Base-by-base conservation (phyloP, 2,113 vertebrate species). In the Thunnus maccoyii region DNA sequence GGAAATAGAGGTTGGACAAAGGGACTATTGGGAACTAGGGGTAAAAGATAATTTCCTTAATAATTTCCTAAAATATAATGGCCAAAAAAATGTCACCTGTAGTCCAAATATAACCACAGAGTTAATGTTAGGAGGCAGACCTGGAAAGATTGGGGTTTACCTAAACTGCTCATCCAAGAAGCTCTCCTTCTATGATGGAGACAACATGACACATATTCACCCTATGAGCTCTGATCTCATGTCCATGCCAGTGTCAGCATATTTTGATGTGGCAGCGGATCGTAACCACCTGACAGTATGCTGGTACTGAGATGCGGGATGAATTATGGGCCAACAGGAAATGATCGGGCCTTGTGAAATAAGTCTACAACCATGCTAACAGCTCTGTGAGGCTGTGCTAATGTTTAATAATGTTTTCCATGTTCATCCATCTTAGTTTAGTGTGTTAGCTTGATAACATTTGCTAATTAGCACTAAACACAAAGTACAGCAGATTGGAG, bases 151-250 rank as follows among this genome's bases (percentile, higher is more conserved):
- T 3, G 83, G 83, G 2, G 17, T 90, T 61, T 91, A 92, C 48
- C 66, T 93, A 1, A 64, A 92, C 63, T 86, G 83, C 72, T 47
- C 75, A 4, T 76, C 41, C 32, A 63, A 48, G 3, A 54, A 74
- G 44, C 56, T 94, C 4, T 80, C 74, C 3, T 91, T 92, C 66
- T 92, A 89, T 15, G 70, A 93, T 48, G 90, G 90, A 61, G 88
- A 89, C 65, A 83, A 17, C 73, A 90, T 91, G 89, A 41, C 3
- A 27, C 78, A 71, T 3, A 80, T 91, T 51, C 25, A 81, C 56
- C 67, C 83, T 4, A 1, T 67, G 10, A 73, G 18, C 1, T 22
- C 13, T 4, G 1, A 7, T 8, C 2, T 0, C 30, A n/a, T 48
- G 44, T 25, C 67, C n/a, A 10, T 22, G 18, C 68, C 84, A 4